Evolutionary conservation across 1,140 invertebrate species (phyloP).

Genomic region (Dufourea novaeangliae): DNA sequence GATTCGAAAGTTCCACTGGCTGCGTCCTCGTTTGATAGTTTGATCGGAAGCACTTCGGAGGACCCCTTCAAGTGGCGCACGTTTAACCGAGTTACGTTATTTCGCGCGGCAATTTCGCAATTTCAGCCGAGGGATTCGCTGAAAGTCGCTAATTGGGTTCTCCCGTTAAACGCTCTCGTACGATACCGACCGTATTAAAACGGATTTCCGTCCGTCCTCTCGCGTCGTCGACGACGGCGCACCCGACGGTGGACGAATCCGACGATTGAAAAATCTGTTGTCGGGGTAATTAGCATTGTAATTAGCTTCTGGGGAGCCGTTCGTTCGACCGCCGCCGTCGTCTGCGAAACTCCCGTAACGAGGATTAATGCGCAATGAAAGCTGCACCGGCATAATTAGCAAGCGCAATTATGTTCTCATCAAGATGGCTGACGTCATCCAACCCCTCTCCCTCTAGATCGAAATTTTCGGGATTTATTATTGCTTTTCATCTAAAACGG

Average conservation of each 20-base stretch:
- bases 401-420: neutral
- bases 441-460: neutral
- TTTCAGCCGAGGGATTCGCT: constrained; percentile 8
- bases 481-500: constrained; percentile 18
- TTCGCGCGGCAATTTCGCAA: constrained; percentile 24
- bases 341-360: constrained; percentile 20
- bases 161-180: neutral
- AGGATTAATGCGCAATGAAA: constrained; percentile 25
- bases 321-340: too few relatives aligned
- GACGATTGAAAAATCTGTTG: constrained; percentile 1
- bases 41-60: constrained; percentile 28
- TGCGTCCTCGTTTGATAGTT: constrained; percentile 32
- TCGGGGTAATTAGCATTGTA: constrained; percentile 1
- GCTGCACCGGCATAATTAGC: constrained; percentile 9
- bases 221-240: neutral
- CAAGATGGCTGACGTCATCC: constrained; percentile 26
- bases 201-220: neutral
- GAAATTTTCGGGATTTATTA: constrained; percentile 26
- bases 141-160: constrained; percentile 28
- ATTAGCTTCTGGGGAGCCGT: neutral
- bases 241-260: neutral
- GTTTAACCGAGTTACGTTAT: constrained; percentile 45
- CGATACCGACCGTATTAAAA: neutral
- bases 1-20: constrained; percentile 43
- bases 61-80: constrained; percentile 10